Evolutionary conservation across 2,113 vertebrate genomes (phyloP).

Genomic region (Polyodon spathula): DNA sequence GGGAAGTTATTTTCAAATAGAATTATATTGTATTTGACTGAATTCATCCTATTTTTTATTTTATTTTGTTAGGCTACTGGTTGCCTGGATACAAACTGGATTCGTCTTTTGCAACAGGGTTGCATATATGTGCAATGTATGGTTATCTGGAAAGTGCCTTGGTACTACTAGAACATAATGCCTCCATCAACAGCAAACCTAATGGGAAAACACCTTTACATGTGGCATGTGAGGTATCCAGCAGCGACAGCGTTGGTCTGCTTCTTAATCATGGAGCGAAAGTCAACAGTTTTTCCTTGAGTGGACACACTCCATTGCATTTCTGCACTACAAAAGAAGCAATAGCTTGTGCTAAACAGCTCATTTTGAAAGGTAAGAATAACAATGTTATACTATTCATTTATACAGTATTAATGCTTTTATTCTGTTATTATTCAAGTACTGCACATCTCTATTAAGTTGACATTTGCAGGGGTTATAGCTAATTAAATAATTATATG

Average conservation of each 20-base stretch:
- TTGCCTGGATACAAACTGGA: constrained; percentile 85
- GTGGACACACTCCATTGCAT: constrained; percentile 78
- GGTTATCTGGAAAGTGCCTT: constrained; percentile 72
- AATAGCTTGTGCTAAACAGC: constrained; percentile 72
- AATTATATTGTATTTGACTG: too few relatives aligned
- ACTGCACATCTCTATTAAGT: neutral
- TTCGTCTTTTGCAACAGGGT: constrained; percentile 82
- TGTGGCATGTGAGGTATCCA: constrained; percentile 73
- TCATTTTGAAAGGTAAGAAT: constrained; percentile 72
- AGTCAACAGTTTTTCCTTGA: constrained; percentile 73
- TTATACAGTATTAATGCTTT: too few relatives aligned
- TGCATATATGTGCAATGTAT: constrained; percentile 82
- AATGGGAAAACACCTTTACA: constrained; percentile 95
- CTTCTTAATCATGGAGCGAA: constrained; percentile 72
- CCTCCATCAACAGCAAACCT: constrained; percentile 74
- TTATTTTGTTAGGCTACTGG: constrained; percentile 74
- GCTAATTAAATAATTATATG: too few relatives aligned
- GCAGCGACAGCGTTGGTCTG: constrained; percentile 66
- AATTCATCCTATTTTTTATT: neutral
- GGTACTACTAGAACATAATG: constrained; percentile 73
- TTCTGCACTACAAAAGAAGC: constrained; percentile 73
- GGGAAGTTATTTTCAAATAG: neutral
- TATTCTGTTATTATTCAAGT: neutral
- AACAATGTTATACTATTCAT: too few relatives aligned
- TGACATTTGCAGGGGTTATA: too few relatives aligned